Base-by-base conservation (phyloP, 2,888 invertebrate genomes). In the Ormyrus nitidulus region DNA sequence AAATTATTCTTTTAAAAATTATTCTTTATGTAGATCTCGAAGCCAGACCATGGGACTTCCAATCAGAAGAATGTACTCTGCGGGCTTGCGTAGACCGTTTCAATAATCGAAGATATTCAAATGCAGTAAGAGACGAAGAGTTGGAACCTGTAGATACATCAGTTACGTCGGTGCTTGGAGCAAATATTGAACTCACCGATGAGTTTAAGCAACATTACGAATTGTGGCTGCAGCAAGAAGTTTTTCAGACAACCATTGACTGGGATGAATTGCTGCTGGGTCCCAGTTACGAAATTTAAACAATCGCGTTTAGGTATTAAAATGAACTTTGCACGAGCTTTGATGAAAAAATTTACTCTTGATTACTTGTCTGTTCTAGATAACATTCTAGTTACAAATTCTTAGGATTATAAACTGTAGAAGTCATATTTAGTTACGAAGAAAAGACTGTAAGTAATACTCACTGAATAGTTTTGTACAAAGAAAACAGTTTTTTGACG, bases 41-140 rank as follows among this genome's bases (percentile, higher is more conserved):
- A 91, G 98, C 98, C 0, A 93, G 98, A 81, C 99, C 99, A 0
- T 99, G 98, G 98, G 99, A 99, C 90, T 99, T 97, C 86, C 96
- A 99, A 92, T 97, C 97, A 53, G 99, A 99, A 90, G 99, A 99
- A 90, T 98, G 98, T 90, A 95, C 97, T 10, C 91, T 99, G 79
- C 93, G 99, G 82, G 95, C 96, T 0, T 97, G 96, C 83, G 99
- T 99, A 3, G 99, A 99, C 91, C 94, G 97, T 80, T 99, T 99
- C 88, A 99, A 99, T 91, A 95, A 96, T 88, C 94, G 99, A 44
- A 93, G 99, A 83, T 99, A 99, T 62, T 87, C 87, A 6, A 88
- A 87, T 83, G 78, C 84, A n/a, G 84, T 85, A 6, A 87, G 86
- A 77, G 94, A 94, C 86, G 91, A 92, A 61, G 94, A 94, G 86